Evolutionary conservation across 2,113 vertebrate species (phyloP).

Genomic region (Centropristis striata): DNA sequence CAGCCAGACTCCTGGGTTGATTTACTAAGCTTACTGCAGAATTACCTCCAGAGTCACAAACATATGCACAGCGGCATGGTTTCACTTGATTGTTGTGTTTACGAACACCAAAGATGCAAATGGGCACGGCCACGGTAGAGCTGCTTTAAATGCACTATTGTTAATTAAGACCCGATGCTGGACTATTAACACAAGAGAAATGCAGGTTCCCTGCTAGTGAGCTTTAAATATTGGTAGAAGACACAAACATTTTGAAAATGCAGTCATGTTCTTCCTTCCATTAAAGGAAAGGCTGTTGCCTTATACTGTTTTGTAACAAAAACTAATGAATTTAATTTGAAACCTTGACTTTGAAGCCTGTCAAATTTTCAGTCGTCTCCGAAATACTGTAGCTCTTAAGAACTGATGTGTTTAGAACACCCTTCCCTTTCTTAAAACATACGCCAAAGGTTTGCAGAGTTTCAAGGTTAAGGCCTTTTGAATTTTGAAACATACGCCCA

Average conservation of each 20-base stretch:
- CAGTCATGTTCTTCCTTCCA: neutral
- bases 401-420: neutral
- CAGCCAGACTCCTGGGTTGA: conserved; percentile 18
- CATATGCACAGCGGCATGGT: conserved; percentile 18
- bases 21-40: conserved; percentile 32
- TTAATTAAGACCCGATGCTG: conserved; percentile 42
- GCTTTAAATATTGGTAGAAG: conserved; percentile 25
- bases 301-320: neutral
- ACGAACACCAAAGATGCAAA: conserved; percentile 17
- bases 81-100: conserved; percentile 31
- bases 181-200: conserved; percentile 22
- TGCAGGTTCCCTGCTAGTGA: conserved; percentile 4
- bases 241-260: neutral
- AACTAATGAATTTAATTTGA: neutral
- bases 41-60: conserved; percentile 44
- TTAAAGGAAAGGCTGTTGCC: neutral
- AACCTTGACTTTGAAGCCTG: neutral
- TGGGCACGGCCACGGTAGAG: conserved; percentile 24
- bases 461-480: neutral
- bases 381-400: neutral
- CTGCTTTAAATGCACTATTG: conserved; percentile 43
- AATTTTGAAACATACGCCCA: neutral
- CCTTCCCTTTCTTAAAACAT: neutral
- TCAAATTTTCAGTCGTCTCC: neutral
- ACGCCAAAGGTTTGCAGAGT: neutral